Conservation (phyloP, 2,113 vertebrate species). For the Lepisosteus oculatus region DNA sequence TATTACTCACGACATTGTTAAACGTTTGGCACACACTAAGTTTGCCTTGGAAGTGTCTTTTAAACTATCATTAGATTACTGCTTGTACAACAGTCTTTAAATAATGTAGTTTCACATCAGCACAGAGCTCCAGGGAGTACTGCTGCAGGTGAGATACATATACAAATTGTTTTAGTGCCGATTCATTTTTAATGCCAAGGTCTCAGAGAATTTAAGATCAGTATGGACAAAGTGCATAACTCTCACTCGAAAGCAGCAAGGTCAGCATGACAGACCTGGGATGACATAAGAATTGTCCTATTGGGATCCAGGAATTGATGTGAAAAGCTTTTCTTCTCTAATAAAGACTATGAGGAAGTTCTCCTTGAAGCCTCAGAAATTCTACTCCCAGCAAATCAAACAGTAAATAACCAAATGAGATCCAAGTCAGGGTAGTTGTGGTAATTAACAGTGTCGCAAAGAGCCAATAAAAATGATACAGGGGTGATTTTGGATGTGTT, state of each 20-base stretch:
- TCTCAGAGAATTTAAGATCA: neutral
- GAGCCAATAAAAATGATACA: too few species aligned
- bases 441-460: too few species aligned
- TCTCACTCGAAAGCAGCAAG: neutral
- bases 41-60: neutral
- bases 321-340: too few species aligned
- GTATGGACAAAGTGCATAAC: neutral
- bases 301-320: neutral
- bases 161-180: neutral
- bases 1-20: neutral
- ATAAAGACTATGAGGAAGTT: too few species aligned
- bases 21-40: neutral
- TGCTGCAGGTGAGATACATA: neutral
- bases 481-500: too few species aligned
- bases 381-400: too few species aligned
- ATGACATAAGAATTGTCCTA: neutral
- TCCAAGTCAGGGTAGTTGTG: too few species aligned
- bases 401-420: too few species aligned
- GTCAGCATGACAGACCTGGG: neutral
- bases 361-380: too few species aligned
- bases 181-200: neutral
- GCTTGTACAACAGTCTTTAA: slow-evolving; percentile 2
- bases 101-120: neutral
- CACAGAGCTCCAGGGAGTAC: neutral
- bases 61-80: neutral